phyloP scores from a whole-genome alignment of 2,888 invertebrate genomes.

The Agrenia bidenticulata region DNA sequence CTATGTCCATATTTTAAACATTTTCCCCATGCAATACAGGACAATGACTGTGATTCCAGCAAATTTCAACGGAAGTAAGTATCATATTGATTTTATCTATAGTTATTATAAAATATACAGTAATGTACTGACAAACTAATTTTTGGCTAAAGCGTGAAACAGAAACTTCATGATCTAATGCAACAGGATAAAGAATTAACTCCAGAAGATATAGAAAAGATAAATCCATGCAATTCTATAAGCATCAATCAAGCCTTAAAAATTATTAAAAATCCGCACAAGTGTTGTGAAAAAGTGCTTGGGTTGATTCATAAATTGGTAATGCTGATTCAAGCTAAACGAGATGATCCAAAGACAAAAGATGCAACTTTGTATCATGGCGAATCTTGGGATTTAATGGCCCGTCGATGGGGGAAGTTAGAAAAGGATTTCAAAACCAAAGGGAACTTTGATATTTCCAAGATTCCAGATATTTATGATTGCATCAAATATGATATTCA shows the following conservation, averaged over 20 bases:
- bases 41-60: conserved; percentile 96
- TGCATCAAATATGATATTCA: conserved; percentile 98
- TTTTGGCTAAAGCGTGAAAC: conserved; percentile 74
- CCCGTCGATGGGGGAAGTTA: conserved; percentile 94
- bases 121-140: conserved; percentile 1
- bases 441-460: conserved; percentile 93
- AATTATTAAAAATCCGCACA: conserved; percentile 92
- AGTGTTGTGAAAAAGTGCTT: conserved; percentile 89
- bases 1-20: too few relatives aligned
- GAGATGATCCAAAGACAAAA: conserved; percentile 85
- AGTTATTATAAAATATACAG: neutral
- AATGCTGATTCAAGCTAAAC: conserved; percentile 78
- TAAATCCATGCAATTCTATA: conserved; percentile 89
- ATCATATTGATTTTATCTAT: conserved; percentile 15
- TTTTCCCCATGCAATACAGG: conserved; percentile 92
- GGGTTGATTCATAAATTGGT: conserved; percentile 81
- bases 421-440: conserved; percentile 97
- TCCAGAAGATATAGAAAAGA: conserved; percentile 76
- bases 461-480: conserved; percentile 99
- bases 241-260: conserved; percentile 89
- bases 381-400: conserved; percentile 98
- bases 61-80: conserved; percentile 91
- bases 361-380: conserved; percentile 87
- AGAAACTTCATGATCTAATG: conserved; percentile 87
- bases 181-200: conserved; percentile 87